These are phyloP conservation scores for Dermolepida albohirtum DNA, from an alignment of 2,888 invertebrate species.

Conservation along the genomic window DNA sequence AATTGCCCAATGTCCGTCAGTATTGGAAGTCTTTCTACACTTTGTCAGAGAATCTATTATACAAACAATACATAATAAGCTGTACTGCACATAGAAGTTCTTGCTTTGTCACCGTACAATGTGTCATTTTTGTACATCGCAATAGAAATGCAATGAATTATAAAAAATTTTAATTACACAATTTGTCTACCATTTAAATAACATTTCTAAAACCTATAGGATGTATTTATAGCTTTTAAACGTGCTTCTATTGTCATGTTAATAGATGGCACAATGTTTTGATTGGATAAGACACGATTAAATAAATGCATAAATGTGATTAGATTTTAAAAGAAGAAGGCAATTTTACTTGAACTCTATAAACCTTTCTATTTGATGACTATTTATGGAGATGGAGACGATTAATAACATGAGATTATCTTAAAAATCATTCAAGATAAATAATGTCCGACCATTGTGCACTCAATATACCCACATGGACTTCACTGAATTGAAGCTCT, in stretches of 20 bases:
- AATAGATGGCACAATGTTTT: slow-evolving; percentile 26
- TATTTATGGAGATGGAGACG: slow-evolving; percentile 44
- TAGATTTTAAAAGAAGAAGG: background rate
- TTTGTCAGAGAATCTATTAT: no score
- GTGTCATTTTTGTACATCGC: no score
- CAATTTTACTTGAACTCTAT: slow-evolving; percentile 25
- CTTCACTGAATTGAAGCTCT: slow-evolving; percentile 41
- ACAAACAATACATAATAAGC: no score
- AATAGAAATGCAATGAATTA: no score
- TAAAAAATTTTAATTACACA: no score
- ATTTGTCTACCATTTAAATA: no score
- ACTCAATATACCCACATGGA: background rate
- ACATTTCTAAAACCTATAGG: no score
- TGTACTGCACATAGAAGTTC: no score
- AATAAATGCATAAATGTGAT: background rate
- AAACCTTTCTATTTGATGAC: slow-evolving; percentile 42
- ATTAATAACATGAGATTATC: slow-evolving; percentile 48
- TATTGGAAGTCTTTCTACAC: no score
- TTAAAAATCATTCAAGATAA: slow-evolving; percentile 47
- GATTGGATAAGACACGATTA: slow-evolving; percentile 11
- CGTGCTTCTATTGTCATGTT: slow-evolving; percentile 10
- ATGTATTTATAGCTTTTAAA: no score
- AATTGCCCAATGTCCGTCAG: no score
- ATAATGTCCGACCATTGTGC: slow-evolving; percentile 32
- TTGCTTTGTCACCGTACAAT: no score